phyloP scores from a whole-genome alignment of 2,113 vertebrate species.

The Calyptommatus sinebrachiatus region DNA sequence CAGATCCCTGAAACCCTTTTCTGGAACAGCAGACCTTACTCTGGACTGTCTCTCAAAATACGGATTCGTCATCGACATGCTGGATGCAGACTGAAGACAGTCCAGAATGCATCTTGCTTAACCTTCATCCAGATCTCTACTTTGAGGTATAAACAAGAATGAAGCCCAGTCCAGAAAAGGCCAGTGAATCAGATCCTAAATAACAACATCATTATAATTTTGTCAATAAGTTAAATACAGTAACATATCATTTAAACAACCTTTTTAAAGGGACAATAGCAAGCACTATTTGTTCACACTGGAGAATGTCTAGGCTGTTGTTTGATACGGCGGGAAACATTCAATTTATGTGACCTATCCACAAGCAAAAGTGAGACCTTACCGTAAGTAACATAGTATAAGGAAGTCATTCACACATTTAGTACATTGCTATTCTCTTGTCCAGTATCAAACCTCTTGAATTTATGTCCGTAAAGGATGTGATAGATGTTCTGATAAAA shows the following conservation, averaged over 20 bases:
- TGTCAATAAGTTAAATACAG: conserved; percentile 33
- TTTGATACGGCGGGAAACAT: neutral
- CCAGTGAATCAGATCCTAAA: no score
- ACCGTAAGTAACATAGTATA: neutral
- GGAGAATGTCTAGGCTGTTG: neutral
- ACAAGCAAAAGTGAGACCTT: neutral
- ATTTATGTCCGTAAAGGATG: neutral
- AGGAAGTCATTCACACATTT: neutral
- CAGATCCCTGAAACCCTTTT: no score
- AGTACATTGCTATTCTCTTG: neutral
- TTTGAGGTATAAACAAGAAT: no score
- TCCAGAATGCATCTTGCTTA: no score
- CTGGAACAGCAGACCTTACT: no score
- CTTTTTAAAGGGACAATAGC: neutral
- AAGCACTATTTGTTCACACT: conserved; percentile 17
- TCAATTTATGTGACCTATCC: conserved; percentile 4
- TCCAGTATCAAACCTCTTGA: neutral
- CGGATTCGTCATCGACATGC: no score
- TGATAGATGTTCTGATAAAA: no score
- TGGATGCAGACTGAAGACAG: no score
- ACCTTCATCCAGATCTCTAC: no score
- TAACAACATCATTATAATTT: neutral
- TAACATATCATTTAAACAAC: conserved; percentile 3
- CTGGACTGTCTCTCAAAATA: no score
- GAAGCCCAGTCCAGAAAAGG: no score